Evolutionary conservation across 2,888 invertebrate genomes (phyloP).

Genomic region (Embidobia sp.): DNA sequence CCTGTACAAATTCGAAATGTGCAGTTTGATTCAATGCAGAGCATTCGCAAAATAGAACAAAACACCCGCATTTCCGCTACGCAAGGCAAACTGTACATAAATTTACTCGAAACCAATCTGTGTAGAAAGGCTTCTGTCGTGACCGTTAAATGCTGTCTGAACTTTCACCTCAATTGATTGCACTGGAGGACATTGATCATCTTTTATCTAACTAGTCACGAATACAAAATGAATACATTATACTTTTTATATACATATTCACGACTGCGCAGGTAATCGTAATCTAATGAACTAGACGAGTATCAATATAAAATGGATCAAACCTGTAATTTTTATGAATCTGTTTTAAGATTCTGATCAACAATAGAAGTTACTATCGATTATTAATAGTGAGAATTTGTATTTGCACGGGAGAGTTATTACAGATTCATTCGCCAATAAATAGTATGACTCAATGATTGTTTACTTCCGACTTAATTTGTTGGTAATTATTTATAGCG

Average conservation of each 20-base stretch:
- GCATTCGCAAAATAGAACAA: slow-evolving; percentile 42
- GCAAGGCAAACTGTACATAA: slow-evolving; percentile 46
- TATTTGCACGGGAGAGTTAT: slow-evolving; percentile 10
- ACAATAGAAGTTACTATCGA: slow-evolving; percentile 28
- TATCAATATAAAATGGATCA: slow-evolving; percentile 64
- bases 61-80: slow-evolving; percentile 46
- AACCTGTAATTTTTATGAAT: slow-evolving; percentile 48
- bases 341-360: slow-evolving; percentile 47
- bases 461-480: slow-evolving; percentile 16
- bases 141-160: slow-evolving; percentile 69
- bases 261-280: slow-evolving; percentile 63
- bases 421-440: slow-evolving; percentile 8
- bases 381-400: slow-evolving; percentile 8
- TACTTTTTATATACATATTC: slow-evolving; percentile 63
- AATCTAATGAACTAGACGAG: slow-evolving; percentile 75
- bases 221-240: slow-evolving; percentile 57
- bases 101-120: slow-evolving; percentile 57
- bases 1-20: slow-evolving; percentile 20
- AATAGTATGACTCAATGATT: slow-evolving; percentile 1
- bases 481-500: slow-evolving; percentile 1
- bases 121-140: slow-evolving; percentile 56
- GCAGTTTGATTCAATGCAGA: slow-evolving; percentile 25
- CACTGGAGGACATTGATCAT: slow-evolving; percentile 65
- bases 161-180: slow-evolving; percentile 74
- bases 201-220: slow-evolving; percentile 59